Base-by-base conservation (phyloP, 2,888 invertebrate species). In the Calameuta pallipes region DNA sequence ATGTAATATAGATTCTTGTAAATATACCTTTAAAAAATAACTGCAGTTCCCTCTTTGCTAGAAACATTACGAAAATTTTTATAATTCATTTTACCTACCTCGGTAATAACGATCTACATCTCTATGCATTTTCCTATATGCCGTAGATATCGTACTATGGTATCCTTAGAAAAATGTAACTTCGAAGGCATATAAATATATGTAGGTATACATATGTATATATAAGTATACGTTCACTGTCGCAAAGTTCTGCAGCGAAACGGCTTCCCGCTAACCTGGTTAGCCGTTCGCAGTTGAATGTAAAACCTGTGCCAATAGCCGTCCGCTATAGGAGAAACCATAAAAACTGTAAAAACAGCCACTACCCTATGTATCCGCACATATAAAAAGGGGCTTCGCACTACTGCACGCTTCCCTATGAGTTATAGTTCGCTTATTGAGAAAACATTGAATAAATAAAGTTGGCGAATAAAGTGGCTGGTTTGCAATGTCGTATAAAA, bases 181-280 rank as follows among this genome's bases (percentile, higher is more conserved):
- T 15, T 15, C 15, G 13, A 1, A 41, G 15, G 15, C 15, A 41
- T 15, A 4, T 15, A 0, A 23, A 23, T 15, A 6, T 23, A 1
- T 15, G 1, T n/a, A n/a, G n/a, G n/a, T 56, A 23, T 56, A 56
- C 1, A 41, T 4, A 15, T 41, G 1, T 13, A 13, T 4, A 4
- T 70, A 70, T n/a, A n/a, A 1, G 30, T 70, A 70, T 33, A 70
- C 70, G 11, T 30, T 11, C 0, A 70, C 70, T 30, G 70, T 70
- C 70, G 70, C 11, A 30, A 6, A 33, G 33, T 30, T 31, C 13
- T 30, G 13, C 11, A 70, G 30, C 3, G 33, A 33, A 71, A 71
- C 68, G 81, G 86, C 80, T 85, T 85, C 85, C 69, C 35, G 23
- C 71, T 80, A 86, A 85, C 76, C 75, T 80, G 82, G 83, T 85